Percentiles rank a stretch among this genome's conserved stretches.
Evolutionary conservation across 2,888 invertebrate genomes (phyloP).

Genomic region (Synanthedon myopaeformis): DNA sequence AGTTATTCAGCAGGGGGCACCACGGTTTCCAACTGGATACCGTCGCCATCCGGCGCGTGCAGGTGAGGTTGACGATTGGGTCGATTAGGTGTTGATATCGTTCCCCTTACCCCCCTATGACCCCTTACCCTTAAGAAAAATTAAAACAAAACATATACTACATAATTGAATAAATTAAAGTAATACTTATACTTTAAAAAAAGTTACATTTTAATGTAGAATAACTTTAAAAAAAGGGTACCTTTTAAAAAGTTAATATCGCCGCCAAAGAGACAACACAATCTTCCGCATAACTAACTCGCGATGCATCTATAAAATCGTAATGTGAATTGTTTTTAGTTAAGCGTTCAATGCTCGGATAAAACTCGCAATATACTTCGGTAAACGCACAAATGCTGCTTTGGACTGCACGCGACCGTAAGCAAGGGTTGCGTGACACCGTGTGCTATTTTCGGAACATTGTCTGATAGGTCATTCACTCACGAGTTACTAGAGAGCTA

Average conservation of each 20-base stretch:
- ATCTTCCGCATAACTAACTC: neutral
- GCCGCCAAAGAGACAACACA: neutral
- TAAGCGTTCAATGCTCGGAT: slow-evolving; percentile 9
- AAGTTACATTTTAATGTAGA: no score
- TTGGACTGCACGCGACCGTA: slow-evolving; percentile 32
- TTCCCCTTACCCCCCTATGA: no score
- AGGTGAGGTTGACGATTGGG: no score
- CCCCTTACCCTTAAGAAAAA: no score
- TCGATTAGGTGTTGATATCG: no score
- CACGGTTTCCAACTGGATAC: no score
- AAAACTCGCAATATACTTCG: neutral
- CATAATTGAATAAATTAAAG: no score
- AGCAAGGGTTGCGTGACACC: slow-evolving; percentile 27
- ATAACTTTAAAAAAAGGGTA: neutral
- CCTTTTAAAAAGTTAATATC: neutral
- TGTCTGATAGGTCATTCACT: neutral
- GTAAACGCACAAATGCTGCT: slow-evolving; percentile 2
- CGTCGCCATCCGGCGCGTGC: no score
- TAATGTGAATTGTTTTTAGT: neutral
- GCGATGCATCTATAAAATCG: no score
- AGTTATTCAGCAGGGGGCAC: no score
- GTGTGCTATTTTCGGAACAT: slow-evolving; percentile 40
- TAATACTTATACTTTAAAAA: no score
- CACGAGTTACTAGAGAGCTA: neutral
- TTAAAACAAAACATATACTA: no score